phyloP scores from a whole-genome alignment of 1,140 invertebrate genomes.

The Batillaria attramentaria region DNA sequence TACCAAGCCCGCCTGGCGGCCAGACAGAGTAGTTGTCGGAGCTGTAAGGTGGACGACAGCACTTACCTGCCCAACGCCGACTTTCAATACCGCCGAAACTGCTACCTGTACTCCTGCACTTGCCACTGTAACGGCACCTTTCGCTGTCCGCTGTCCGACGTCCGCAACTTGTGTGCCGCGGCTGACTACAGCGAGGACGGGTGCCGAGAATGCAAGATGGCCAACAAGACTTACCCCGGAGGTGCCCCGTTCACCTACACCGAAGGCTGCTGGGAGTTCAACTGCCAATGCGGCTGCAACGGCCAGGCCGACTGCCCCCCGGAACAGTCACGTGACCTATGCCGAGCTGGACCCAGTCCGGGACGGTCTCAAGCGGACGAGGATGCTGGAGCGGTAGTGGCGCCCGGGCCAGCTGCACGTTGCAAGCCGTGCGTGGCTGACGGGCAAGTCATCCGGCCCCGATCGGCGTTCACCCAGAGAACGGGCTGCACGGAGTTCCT shows the following conservation, averaged over 20 bases:
- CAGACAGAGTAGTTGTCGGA: conserved; percentile 23
- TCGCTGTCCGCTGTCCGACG: conserved; percentile 46
- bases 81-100: conserved; percentile 47
- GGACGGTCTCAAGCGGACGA: not conserved
- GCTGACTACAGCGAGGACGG: conserved; percentile 15
- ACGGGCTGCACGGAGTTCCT: conserved; percentile 49
- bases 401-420: not conserved
- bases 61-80: conserved; percentile 30
- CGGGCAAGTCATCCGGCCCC: conserved; percentile 33
- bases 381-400: not conserved
- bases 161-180: conserved; percentile 44
- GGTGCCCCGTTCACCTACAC: conserved; percentile 31
- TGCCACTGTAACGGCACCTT: conserved; percentile 55
- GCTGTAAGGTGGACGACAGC: conserved; percentile 39
- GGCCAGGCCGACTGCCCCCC: conserved; percentile 29
- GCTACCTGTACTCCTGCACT: conserved; percentile 50
- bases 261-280: conserved; percentile 41
- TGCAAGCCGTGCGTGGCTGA: conserved; percentile 44
- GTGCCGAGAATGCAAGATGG: conserved; percentile 18
- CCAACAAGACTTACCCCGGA: conserved; percentile 32
- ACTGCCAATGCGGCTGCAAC: conserved; percentile 37
- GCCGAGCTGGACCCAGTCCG: not conserved
- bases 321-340: conserved; percentile 21
- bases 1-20: conserved; percentile 15
- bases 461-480: conserved; percentile 45